These are phyloP conservation scores for Venustoraphidia nigricollis DNA, from an alignment of 2,888 invertebrate species.

Conservation along the genomic window DNA sequence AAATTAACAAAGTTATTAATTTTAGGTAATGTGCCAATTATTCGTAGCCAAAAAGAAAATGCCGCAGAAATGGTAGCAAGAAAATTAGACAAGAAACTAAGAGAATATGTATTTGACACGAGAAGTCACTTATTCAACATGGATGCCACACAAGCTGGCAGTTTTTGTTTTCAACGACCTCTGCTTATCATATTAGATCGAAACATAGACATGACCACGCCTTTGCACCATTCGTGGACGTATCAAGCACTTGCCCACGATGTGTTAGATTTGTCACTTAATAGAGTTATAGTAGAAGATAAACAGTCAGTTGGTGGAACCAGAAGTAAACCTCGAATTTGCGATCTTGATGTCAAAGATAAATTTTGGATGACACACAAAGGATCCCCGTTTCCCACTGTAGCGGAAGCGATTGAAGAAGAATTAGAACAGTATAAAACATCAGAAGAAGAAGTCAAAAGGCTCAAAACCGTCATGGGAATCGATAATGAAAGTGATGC, in stretches of 20 bases:
- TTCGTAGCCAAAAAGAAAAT: conserved; percentile 83
- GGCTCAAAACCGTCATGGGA: conserved; percentile 87
- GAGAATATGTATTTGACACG: conserved; percentile 93
- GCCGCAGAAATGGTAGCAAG: conserved; percentile 98
- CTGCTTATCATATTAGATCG: conserved; percentile 84
- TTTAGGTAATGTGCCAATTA: conserved; percentile 70
- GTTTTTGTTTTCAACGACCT: conserved; percentile 82
- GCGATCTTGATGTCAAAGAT: conserved; percentile 80
- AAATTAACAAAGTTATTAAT: conserved; percentile 4
- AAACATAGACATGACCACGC: conserved; percentile 93
- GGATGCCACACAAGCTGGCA: conserved; percentile 61
- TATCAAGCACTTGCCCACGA: conserved; percentile 98
- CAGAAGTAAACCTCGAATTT: conserved; percentile 66
- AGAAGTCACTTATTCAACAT: conserved; percentile 89
- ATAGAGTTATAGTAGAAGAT: conserved; percentile 39
- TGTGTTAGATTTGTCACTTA: conserved; percentile 80
- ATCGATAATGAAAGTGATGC: conserved; percentile 78
- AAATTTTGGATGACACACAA: conserved; percentile 89
- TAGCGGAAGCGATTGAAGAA: conserved; percentile 97
- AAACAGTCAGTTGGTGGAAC: conserved; percentile 29
- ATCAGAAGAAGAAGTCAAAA: conserved; percentile 94
- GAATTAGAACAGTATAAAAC: conserved; percentile 82
- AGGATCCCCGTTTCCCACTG: conserved; percentile 83
- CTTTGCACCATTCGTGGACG: conserved; percentile 98
- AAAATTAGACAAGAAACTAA: conserved; percentile 89